Evolutionary conservation across 2,888 invertebrate genomes (phyloP), one percentile per base, ranked within the genome.

Genomic region (Muscina levida): DNA sequence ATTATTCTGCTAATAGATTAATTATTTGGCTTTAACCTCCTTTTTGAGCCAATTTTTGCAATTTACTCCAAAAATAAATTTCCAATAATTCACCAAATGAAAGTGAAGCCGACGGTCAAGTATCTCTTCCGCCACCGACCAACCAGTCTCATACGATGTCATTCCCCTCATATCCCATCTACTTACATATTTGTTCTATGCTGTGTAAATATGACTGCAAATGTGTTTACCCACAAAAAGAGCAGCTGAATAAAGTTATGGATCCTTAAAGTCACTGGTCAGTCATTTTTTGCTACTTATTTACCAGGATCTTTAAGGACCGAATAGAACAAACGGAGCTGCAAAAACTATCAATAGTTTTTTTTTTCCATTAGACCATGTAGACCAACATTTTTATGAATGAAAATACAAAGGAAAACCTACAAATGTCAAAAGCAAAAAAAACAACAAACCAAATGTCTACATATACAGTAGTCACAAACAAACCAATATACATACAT

Each of bases 401-500:
- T 74, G 81, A 71, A 31, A 77, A 66, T 73, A 71, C 74, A 72
- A 68, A 81, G 62, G 77, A 81, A 81, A 77, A 67, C 81, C 67
- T 74, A 81, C 62, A 81, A 81, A 37, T 81, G 81, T 74, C 67
- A 68, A 31, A 77, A 74, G 66, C 24, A 70, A 68, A 8, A 31
- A 31, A 8, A 31, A 31, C 4, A 31, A 31, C 4, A 31, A 31
- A 31, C 31, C 42, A 62, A 42, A 31, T 31, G 31, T 3, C 8
- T 31, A 31, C n/a, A n/a, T n/a, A n/a, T n/a, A 51, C 19, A 22
- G 11, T 51, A 48, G 19, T 10, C 8, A 19, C 57, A 59, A 6
- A 22, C 26, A 53, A 19, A 37, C 51, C 11, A 37, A 37, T 10
- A 10, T 37, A 10, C 37, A 19, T 31, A 10, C n/a, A 19, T 24